Percentiles rank a stretch among this genome's conserved stretches.
phyloP scores from a whole-genome alignment of 2,888 invertebrate genomes.

The Drosophila macrospina region DNA sequence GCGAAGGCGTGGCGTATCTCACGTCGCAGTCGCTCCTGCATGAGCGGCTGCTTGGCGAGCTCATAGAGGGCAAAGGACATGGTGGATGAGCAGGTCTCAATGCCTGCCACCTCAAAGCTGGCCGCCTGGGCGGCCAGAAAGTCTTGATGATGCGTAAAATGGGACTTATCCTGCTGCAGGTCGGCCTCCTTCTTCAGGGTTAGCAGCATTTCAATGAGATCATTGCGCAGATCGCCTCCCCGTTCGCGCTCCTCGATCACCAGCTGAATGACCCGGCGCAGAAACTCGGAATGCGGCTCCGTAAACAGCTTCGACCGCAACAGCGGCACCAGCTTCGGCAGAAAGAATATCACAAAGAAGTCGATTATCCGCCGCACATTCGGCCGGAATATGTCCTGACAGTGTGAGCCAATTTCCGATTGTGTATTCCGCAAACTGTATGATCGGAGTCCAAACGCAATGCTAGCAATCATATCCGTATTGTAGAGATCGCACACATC shows the following conservation, averaged over 20 bases:
- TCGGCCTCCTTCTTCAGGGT: conserved; percentile 84
- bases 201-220: conserved; percentile 86
- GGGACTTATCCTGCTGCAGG: conserved; percentile 74
- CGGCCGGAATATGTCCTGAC: conserved; percentile 83
- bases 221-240: conserved; percentile 84
- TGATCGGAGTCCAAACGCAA: conserved; percentile 86
- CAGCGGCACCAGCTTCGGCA: conserved; percentile 84
- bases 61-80: conserved; percentile 85
- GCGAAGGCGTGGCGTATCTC: conserved; percentile 84
- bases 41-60: conserved; percentile 84
- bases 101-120: conserved; percentile 84
- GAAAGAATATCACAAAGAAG: conserved; percentile 84
- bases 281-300: conserved; percentile 81
- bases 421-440: conserved; percentile 85
- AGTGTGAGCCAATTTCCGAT: conserved; percentile 84
- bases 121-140: conserved; percentile 84
- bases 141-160: conserved; percentile 81
- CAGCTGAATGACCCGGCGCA: conserved; percentile 84
- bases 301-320: conserved; percentile 81
- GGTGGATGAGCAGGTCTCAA: conserved; percentile 84
- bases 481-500: conserved; percentile 84
- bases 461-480: conserved; percentile 86
- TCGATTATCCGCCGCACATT: conserved; percentile 83
- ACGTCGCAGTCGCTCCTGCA: conserved; percentile 84
- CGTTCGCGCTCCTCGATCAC: conserved; percentile 85